Conservation (phyloP, 2,888 invertebrate species). For the Ashinkailepas kermadecensis region DNA sequence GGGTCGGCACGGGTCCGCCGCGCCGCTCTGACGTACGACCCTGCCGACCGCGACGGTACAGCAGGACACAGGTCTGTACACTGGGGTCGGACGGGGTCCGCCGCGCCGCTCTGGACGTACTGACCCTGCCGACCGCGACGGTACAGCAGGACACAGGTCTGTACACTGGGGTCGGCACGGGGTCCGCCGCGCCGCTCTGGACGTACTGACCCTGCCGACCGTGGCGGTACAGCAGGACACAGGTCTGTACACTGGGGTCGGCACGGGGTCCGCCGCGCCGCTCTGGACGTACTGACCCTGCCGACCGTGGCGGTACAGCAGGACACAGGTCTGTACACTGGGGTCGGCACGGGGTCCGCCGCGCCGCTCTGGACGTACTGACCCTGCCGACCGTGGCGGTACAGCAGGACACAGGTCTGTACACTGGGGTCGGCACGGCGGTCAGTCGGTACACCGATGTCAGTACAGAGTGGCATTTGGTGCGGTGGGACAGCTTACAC, state of each 20-base stretch:
- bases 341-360: too few relatives aligned
- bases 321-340: not conserved
- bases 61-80: conserved; percentile 4
- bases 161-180: too few relatives aligned
- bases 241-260: not conserved
- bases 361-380: not conserved
- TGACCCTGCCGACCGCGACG: conserved; percentile 25
- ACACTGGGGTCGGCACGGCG: too few relatives aligned
- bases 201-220: conserved; percentile 24
- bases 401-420: conserved; percentile 17
- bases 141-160: too few relatives aligned
- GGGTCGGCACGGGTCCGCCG: conserved; percentile 36
- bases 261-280: too few relatives aligned
- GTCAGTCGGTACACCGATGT: too few relatives aligned
- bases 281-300: not conserved
- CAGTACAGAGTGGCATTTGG: too few relatives aligned
- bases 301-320: conserved; percentile 28
- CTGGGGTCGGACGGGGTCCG: too few relatives aligned
- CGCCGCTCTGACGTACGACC: conserved; percentile 37
- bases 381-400: conserved; percentile 27
- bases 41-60: conserved; percentile 28
- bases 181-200: too few relatives aligned
- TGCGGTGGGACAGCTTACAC: too few relatives aligned
- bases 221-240: conserved; percentile 26
- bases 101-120: too few relatives aligned